Evolutionary conservation across 2,888 invertebrate genomes (phyloP), one percentile per base, ranked within the genome.

Genomic region (Pristionchus exspectatus): DNA sequence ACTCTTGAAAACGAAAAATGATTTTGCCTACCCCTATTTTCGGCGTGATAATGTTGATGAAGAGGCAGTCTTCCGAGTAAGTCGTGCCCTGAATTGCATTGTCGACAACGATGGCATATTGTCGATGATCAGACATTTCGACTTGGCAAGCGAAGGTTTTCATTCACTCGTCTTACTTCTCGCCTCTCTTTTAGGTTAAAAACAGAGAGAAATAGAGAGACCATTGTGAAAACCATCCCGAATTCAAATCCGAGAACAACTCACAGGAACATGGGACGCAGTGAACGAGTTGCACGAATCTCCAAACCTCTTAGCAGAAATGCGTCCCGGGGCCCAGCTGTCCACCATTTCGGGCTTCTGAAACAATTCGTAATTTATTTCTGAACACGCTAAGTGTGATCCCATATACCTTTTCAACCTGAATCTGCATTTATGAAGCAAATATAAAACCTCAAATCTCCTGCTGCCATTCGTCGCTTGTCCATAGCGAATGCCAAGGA

Each of bases 311-410:
- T 91, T 92, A n/a, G 93, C 92, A 66, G 91, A 90, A 85, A 92
- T 91, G 30, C 90, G 88, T 21, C 91, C 24, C 30, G 91, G 91
- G 0, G 89, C 89, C 93, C 93, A 93, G 56, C 92, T 92, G 27
- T 93, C 93, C 1, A 93, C 93, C 54, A 91, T 90, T 44, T 92
- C 92, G 0, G 93, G 92, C 77, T 93, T 92, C 92, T 93, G 81
- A 24, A 87, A 59, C 33, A 33, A 30, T n/a, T 5, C 38, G 38
- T 38, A 38, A 38, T 38, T 38, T 38, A 38, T 38, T 38, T 38
- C n/a, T n/a, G n/a, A n/a, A n/a, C n/a, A n/a, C n/a, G n/a, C n/a
- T n/a, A n/a, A n/a, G n/a, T n/a, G n/a, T n/a, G n/a, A n/a, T n/a
- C n/a, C n/a, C n/a, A n/a, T n/a, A n/a, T n/a, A n/a, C n/a, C n/a